Evolutionary conservation across 2,113 vertebrate species (phyloP).

Genomic region (Puffinus mauretanicus): DNA sequence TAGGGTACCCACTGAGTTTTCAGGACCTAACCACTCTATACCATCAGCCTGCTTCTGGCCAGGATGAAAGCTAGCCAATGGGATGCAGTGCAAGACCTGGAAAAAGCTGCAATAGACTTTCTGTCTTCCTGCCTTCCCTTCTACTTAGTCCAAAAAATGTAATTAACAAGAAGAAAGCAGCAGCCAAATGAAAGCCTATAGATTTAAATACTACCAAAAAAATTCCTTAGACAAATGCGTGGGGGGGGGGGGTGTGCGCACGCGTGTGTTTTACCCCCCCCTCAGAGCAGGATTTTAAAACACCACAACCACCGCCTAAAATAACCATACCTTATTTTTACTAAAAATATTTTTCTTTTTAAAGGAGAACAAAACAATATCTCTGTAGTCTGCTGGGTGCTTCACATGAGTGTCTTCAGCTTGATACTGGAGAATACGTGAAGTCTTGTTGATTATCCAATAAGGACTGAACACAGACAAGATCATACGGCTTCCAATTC

Average conservation of each 20-base stretch:
- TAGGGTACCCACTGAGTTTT: not conserved
- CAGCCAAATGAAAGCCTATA: not conserved
- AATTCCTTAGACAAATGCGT: not conserved
- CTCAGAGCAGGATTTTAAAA: not conserved
- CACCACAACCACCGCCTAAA: not conserved
- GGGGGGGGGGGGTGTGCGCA: fast-evolving
- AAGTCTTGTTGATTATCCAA: constrained; percentile 98
- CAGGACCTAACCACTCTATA: not conserved
- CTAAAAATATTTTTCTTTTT: constrained; percentile 93
- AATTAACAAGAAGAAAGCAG: not conserved
- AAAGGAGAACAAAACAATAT: constrained; percentile 92
- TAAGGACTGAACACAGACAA: constrained; percentile 92
- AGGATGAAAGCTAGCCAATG: not conserved
- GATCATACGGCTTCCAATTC: constrained; percentile 66
- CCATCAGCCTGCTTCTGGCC: not conserved
- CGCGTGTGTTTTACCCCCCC: fast-evolving
- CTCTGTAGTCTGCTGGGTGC: constrained; percentile 88
- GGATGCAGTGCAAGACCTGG: not conserved
- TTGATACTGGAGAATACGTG: constrained; percentile 89
- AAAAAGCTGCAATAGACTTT: not conserved
- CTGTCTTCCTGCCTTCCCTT: not conserved
- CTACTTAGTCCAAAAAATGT: not conserved
- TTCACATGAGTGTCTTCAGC: constrained; percentile 88
- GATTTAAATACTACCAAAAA: not conserved
- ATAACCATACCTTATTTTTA: constrained; percentile 87